Conservation (phyloP, 2,888 invertebrate species). For the Phengaris arion region DNA sequence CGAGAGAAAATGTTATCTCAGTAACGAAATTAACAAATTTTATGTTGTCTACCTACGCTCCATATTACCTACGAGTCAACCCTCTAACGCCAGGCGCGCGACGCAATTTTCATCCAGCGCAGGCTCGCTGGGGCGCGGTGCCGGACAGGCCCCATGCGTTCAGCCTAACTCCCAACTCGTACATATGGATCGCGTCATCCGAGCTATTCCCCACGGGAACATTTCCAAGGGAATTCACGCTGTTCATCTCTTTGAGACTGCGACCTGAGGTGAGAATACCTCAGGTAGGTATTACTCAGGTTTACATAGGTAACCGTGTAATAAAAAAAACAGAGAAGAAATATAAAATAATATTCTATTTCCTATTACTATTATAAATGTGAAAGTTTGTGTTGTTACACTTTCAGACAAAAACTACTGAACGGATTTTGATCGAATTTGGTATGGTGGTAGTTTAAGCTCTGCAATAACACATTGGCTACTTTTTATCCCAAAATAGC, state of each 20-base stretch:
- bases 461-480: too few relatives aligned
- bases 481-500: too few relatives aligned
- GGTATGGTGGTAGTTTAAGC: too few relatives aligned
- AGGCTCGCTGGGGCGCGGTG: constrained; percentile 81
- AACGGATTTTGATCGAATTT: too few relatives aligned
- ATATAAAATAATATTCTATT: too few relatives aligned
- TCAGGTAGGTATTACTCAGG: too few relatives aligned
- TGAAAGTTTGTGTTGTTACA: too few relatives aligned
- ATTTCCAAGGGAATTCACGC: constrained; percentile 82
- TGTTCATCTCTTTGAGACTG: constrained; percentile 82
- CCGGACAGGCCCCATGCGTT: constrained; percentile 82
- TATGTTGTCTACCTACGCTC: not conserved
- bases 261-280: constrained; percentile 77
- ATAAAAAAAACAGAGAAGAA: not conserved
- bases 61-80: constrained; percentile 60
- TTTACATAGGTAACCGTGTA: not conserved
- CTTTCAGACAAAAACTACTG: too few relatives aligned
- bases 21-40: not conserved
- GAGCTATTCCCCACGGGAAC: constrained; percentile 78
- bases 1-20: not conserved
- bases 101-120: constrained; percentile 82
- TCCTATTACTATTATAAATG: too few relatives aligned
- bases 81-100: constrained; percentile 80
- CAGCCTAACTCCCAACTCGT: constrained; percentile 82
- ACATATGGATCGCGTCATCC: constrained; percentile 84